Conservation (phyloP, 2,888 invertebrate species). For the Taphrorychus bicolor region DNA sequence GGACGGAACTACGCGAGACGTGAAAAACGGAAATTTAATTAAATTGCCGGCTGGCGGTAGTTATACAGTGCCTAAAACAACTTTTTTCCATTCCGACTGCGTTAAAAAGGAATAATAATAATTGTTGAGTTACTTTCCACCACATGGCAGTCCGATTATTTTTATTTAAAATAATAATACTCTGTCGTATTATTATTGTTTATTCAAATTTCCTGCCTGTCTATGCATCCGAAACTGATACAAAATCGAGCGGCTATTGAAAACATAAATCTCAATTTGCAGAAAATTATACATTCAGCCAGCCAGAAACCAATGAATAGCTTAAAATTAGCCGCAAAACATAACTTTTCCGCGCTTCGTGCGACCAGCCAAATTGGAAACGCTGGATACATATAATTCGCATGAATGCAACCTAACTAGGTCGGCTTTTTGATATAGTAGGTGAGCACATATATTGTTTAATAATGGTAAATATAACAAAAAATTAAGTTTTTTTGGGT, state of each 20-base stretch:
- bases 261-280: constrained; percentile 24
- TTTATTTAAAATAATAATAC: no score
- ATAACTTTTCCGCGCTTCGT: constrained; percentile 37
- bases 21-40: constrained; percentile 23
- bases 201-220: background rate
- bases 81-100: background rate
- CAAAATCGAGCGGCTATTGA: background rate
- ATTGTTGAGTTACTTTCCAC: background rate
- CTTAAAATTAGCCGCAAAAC: constrained; percentile 38
- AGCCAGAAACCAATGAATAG: constrained; percentile 33
- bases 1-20: constrained; percentile 9
- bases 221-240: background rate
- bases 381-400: constrained; percentile 24
- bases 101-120: background rate
- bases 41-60: constrained; percentile 16
- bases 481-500: no score
- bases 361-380: constrained; percentile 26
- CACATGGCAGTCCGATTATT: background rate
- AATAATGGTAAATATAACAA: no score
- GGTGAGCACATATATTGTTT: no score
- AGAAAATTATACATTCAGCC: constrained; percentile 29
- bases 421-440: constrained; percentile 21
- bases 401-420: constrained; percentile 36
- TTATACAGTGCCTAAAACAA: background rate
- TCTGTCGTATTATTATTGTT: background rate